Conservation (phyloP, 1,140 invertebrate genomes). For the Prorops nasuta region DNA sequence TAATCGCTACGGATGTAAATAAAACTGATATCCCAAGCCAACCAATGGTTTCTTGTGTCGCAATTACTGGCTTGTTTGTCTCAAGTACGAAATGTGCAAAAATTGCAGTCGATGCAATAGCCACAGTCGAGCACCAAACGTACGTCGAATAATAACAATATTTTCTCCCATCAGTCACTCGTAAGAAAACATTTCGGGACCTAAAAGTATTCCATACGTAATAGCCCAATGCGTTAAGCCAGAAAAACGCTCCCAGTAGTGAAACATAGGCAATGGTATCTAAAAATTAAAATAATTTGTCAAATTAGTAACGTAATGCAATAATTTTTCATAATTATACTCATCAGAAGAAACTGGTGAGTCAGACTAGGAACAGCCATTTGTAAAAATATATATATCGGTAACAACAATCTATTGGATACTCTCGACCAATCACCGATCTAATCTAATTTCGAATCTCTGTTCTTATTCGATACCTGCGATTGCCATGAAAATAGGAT, state of each 20-base stretch:
- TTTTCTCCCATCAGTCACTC: slow-evolving; percentile 78
- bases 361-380: no score
- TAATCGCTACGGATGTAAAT: slow-evolving; percentile 76
- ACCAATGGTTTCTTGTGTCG: slow-evolving; percentile 58
- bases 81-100: slow-evolving; percentile 82
- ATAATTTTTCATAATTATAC: no score
- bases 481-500: no score
- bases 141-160: slow-evolving; percentile 83
- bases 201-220: slow-evolving; percentile 86
- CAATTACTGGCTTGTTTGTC: slow-evolving; percentile 56
- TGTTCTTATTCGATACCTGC: no score
- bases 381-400: no score
- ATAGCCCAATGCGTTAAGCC: slow-evolving; percentile 80
- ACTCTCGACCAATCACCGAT: no score
- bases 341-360: no score
- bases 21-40: slow-evolving; percentile 78
- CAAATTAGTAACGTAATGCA: no score
- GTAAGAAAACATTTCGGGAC: slow-evolving; percentile 77
- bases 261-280: slow-evolving; percentile 74
- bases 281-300: slow-evolving; percentile 56
- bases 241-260: slow-evolving; percentile 76
- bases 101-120: slow-evolving; percentile 69
- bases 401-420: no score
- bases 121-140: slow-evolving; percentile 71
- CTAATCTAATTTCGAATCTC: no score